A percentile compares a stretch with the other conserved stretches of the same genome.
Conservation (phyloP, 2,888 invertebrate species). For the Anorthoa munda region DNA sequence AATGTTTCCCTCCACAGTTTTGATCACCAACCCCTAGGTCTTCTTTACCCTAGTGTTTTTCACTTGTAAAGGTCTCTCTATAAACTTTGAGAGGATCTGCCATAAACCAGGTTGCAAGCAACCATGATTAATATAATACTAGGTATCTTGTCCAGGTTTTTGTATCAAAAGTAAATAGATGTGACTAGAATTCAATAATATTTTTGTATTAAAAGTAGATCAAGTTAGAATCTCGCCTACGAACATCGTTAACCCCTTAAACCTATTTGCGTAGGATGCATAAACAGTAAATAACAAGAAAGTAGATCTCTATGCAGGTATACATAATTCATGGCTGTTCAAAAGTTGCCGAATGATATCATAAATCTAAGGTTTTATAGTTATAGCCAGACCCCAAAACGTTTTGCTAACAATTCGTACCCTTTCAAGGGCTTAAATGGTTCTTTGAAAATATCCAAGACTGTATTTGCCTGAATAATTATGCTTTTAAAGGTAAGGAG, state of each 20-base stretch:
- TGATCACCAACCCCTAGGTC: neutral
- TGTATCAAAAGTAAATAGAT: neutral
- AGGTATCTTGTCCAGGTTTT: too few species aligned
- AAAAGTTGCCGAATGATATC: constrained; percentile 26
- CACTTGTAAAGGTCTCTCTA: neutral
- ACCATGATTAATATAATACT: too few species aligned
- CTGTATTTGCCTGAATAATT: too few species aligned
- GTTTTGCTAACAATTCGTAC: neutral
- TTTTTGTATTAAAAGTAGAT: constrained; percentile 7
- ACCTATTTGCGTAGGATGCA: constrained; percentile 43
- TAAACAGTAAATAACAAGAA: constrained; percentile 35
- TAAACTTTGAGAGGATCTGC: neutral
- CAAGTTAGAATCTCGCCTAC: constrained; percentile 25
- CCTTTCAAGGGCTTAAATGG: neutral
- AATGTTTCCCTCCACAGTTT: neutral
- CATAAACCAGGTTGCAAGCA: neutral
- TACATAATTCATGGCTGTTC: constrained; percentile 46
- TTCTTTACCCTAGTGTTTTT: neutral
- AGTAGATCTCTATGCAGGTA: constrained; percentile 30
- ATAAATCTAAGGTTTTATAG: constrained; percentile 13
- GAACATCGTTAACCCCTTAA: constrained; percentile 27
- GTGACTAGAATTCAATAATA: neutral
- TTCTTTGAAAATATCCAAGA: neutral
- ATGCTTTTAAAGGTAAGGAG: neutral
- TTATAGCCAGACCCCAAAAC: neutral